Evolutionary conservation across 2,797 vertebrate species (phyloP), one percentile per base, ranked within the genome.

Genomic region (Serranus cabrilla): DNA sequence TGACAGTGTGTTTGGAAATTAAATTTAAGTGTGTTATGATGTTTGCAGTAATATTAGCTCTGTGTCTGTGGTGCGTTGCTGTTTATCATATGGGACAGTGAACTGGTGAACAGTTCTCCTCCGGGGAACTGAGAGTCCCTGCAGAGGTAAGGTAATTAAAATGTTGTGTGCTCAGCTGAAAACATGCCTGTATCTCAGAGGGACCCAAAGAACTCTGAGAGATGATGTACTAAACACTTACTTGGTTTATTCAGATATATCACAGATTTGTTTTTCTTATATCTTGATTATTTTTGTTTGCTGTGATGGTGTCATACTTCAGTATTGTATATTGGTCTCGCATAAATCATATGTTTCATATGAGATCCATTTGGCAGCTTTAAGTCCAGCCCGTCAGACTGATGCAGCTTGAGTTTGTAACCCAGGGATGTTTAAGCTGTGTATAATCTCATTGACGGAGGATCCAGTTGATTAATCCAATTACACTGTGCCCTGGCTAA

Each of bases 401-500:
- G 55, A 82, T 74, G 18, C 40, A 45, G 71, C 59, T 6, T 17
- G 58, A 58, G 74, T 64, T 61, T 61, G 18, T 76, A 68, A 80
- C 70, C 54, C 76, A 23, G 71, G 68, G 74, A 55, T 59, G 55
- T 61, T 79, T 90, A 89, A 90, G 71, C 75, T 59, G 49, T 78
- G 74, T 78, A 59, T 94, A 94, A 95, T 92, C 93, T 84, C 56
- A 88, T 93, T 92, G 75, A 68, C 25, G 0, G 76, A 90, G 85
- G 90, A 89, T 93, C 45, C 18, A 78, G 52, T 91, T 92, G 88
- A 95, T 94, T 92, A 92, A 95, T 93, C 94, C 90, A 86, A 83
- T 94, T 88, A 87, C 69, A 69, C 77, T 86, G 81, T 82, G 87
- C 72, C 77, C 74, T 49, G 56, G 23, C 67, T 78, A 42, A 75